phyloP scores from a whole-genome alignment of 2,113 vertebrate genomes.

The Phaetusa simplex region DNA sequence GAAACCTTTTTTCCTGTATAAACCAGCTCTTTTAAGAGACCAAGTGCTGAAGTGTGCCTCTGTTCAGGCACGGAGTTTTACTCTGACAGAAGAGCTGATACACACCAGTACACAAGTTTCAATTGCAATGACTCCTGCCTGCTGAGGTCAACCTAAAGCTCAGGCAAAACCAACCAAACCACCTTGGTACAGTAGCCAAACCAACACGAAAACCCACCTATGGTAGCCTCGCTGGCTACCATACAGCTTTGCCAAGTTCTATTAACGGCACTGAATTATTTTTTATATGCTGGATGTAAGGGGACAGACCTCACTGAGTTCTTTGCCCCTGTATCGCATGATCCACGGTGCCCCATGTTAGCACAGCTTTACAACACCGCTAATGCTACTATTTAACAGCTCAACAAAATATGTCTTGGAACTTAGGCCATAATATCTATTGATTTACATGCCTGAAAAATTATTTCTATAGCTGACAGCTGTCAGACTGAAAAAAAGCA shows the following conservation, averaged over 20 bases:
- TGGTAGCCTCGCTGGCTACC: background rate
- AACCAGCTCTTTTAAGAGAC: background rate
- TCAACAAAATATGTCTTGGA: background rate
- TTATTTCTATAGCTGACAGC: background rate
- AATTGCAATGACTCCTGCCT: background rate
- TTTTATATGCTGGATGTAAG: background rate
- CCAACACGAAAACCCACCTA: too few relatives aligned
- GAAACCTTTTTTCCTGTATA: background rate
- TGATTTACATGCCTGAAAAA: background rate
- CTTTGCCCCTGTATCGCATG: fast-evolving
- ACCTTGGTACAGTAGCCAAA: background rate
- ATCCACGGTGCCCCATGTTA: background rate
- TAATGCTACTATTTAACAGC: background rate
- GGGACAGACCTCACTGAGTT: background rate
- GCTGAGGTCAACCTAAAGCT: background rate
- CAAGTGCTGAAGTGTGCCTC: background rate
- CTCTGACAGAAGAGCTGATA: background rate
- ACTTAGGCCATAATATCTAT: background rate
- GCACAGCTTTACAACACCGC: background rate
- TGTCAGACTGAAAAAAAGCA: background rate
- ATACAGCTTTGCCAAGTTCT: background rate
- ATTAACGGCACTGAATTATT: background rate
- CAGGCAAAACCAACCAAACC: background rate
- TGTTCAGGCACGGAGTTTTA: background rate
- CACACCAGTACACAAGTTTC: background rate